These are phyloP conservation scores for Lithodes maja DNA, from an alignment of 2,888 invertebrate species.

Conservation along the genomic window DNA sequence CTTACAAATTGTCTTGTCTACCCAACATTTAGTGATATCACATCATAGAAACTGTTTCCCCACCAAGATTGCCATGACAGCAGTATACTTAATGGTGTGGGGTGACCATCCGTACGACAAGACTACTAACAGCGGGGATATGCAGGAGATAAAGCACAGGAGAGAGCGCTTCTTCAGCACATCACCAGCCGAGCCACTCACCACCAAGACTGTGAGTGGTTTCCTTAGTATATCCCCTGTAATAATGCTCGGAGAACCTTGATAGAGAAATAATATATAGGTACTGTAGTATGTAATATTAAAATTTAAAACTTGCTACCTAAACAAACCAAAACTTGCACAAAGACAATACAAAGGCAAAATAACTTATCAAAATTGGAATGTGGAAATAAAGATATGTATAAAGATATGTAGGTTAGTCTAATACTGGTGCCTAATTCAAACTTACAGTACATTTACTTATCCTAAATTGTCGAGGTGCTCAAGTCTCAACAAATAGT, in stretches of 20 bases:
- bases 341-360: background rate
- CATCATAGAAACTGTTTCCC: background rate
- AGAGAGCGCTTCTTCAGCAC: conserved; percentile 33
- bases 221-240: background rate
- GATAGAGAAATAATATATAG: background rate
- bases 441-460: too few species aligned
- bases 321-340: background rate
- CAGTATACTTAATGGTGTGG: conserved; percentile 21
- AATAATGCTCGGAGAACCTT: background rate
- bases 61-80: conserved; percentile 36
- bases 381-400: conserved; percentile 12
- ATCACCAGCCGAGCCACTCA: conserved; percentile 47
- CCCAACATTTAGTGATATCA: too few species aligned
- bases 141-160: background rate
- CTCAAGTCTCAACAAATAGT: too few species aligned
- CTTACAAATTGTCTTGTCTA: too few species aligned
- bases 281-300: background rate
- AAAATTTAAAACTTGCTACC: background rate
- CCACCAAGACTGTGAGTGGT: conserved; percentile 57
- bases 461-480: too few species aligned
- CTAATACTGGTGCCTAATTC: too few species aligned
- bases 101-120: background rate
- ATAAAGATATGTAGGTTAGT: background rate
- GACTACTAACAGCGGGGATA: background rate
- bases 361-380: background rate